phyloP scores from a whole-genome alignment of 2,888 invertebrate genomes.

The Cancer borealis region DNA sequence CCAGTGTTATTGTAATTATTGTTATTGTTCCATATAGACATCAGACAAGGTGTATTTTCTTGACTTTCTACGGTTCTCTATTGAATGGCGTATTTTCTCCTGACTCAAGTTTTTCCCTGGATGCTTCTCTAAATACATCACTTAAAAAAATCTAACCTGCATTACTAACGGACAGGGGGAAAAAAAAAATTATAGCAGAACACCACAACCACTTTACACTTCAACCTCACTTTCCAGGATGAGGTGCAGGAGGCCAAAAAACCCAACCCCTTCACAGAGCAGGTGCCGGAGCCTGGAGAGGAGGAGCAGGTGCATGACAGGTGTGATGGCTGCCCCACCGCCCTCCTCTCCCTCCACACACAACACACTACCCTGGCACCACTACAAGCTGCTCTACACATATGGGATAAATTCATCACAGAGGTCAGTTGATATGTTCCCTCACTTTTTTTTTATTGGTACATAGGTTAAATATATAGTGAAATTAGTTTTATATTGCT shows the following conservation, averaged over 20 bases:
- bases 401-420: slow-evolving; percentile 55
- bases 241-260: slow-evolving; percentile 53
- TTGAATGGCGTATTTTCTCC: too few relatives aligned
- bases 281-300: slow-evolving; percentile 72
- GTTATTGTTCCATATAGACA: too few relatives aligned
- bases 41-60: not conserved
- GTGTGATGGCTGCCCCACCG: slow-evolving; percentile 72
- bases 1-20: not conserved
- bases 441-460: not conserved
- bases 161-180: too few relatives aligned
- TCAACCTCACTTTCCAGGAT: not conserved
- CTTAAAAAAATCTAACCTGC: too few relatives aligned
- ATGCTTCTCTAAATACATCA: too few relatives aligned
- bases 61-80: too few relatives aligned
- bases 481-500: not conserved
- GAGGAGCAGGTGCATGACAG: slow-evolving; percentile 72
- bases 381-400: slow-evolving; percentile 66
- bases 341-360: slow-evolving; percentile 56
- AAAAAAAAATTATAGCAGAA: too few relatives aligned
- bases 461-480: not conserved
- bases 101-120: too few relatives aligned
- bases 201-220: not conserved
- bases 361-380: slow-evolving; percentile 65
- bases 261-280: slow-evolving; percentile 60
- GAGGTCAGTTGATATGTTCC: slow-evolving; percentile 49